Base-by-base conservation (phyloP, 2,888 invertebrate genomes). In the Heliconius erato region DNA sequence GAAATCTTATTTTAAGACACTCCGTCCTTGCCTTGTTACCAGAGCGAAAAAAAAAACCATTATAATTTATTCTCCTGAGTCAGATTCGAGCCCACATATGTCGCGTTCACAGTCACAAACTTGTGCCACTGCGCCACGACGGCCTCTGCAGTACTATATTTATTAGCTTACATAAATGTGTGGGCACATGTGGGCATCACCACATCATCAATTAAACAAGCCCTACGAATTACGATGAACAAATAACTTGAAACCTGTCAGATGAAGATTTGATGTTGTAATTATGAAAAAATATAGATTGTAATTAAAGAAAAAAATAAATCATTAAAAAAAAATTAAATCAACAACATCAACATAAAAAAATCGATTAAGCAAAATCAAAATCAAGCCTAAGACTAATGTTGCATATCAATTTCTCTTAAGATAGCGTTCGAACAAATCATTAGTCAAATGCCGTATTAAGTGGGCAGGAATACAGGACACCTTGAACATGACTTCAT, bases 171-270 rank as follows among this genome's bases (percentile, higher is more conserved):
- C 28, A 28, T 28, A 28, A 28, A 28, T 28, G 28, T 28, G 28
- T 28, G 28, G 28, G 28, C 28, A 28, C 28, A 2, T 28, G 28
- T 28, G 28, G 28, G 28, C 28, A 28, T 28, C 2, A 28, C 88
- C 90, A 91, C 93, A 93, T 93, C 93, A 92, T 93, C 92, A 90
- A 93, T 92, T 67, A 16, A 19, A 26, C 26, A 19, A 72, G 12
- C 44, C 26, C 72, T 49, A 44, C 16, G 63, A 63, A n/a, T 63
- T 63, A 63, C 63, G 16, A 26, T 72, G 40, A 26, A 72, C 71
- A 72, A 72, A 49, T 67, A 49, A 49, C 12, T 44, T 16, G 16
- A 1, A 44, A 28, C 26, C 14, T 26, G 6, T 44, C 26, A 49
- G 7, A 0, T 72, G n/a, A 71, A 71, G 26, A 71, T 35, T 35